Evolutionary conservation across 1,140 invertebrate species (phyloP).

Genomic region (Dendrolimus punctatus): DNA sequence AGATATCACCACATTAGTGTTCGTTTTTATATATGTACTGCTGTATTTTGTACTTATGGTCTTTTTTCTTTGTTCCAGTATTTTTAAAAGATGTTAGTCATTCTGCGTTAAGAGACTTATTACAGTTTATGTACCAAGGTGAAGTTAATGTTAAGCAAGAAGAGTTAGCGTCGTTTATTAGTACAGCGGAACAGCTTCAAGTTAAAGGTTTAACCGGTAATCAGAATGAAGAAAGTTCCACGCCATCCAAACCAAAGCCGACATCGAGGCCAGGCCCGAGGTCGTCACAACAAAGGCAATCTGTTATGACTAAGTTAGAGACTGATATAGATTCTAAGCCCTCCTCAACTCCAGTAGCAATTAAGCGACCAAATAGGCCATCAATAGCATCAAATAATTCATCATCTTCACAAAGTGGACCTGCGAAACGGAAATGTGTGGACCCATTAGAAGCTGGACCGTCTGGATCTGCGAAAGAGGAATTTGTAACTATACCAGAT

Average conservation of each 20-base stretch:
- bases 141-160: slow-evolving; percentile 90
- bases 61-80: slow-evolving; percentile 71
- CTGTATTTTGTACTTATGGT: slow-evolving; percentile 7
- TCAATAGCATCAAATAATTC: slow-evolving; percentile 72
- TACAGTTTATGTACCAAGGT: slow-evolving; percentile 91
- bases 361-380: slow-evolving; percentile 73
- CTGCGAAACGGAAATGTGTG: slow-evolving; percentile 71
- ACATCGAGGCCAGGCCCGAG: slow-evolving; percentile 71
- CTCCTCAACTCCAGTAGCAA: slow-evolving; percentile 71
- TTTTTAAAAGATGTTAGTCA: slow-evolving; percentile 89
- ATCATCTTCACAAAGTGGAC: slow-evolving; percentile 70
- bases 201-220: slow-evolving; percentile 85
- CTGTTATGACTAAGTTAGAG: slow-evolving; percentile 71
- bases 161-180: slow-evolving; percentile 85
- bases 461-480: slow-evolving; percentile 66
- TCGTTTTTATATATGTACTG: slow-evolving; percentile 1
- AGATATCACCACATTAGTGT: slow-evolving; percentile 16
- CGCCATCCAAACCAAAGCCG: slow-evolving; percentile 71
- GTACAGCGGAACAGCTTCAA: slow-evolving; percentile 88
- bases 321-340: slow-evolving; percentile 73
- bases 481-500: slow-evolving; percentile 72
- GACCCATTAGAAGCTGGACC: slow-evolving; percentile 70
- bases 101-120: slow-evolving; percentile 81
- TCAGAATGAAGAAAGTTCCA: slow-evolving; percentile 72
- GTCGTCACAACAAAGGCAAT: slow-evolving; percentile 73